phyloP scores from a whole-genome alignment of 2,113 vertebrate species.

The Heterotis niloticus region DNA sequence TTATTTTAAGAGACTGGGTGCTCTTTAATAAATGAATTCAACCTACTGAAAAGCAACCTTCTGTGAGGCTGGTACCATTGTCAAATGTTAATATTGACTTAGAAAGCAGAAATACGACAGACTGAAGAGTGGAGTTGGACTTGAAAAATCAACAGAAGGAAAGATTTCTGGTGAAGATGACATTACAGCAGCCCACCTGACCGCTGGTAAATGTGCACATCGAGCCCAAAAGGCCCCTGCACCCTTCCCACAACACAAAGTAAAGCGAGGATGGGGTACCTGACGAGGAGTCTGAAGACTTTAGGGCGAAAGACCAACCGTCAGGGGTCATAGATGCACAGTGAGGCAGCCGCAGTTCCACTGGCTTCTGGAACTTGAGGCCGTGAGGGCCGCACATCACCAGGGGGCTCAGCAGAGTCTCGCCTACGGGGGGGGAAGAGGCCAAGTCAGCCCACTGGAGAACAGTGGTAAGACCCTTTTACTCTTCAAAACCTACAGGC shows the following conservation, averaged over 20 bases:
- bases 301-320: slow-evolving; percentile 98
- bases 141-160: slow-evolving; percentile 37
- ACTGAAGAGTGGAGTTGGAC: slow-evolving; percentile 24
- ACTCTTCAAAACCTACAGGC: not conserved
- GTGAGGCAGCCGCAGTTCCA: slow-evolving; percentile 92
- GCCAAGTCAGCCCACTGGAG: not conserved
- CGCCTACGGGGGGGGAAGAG: slow-evolving; percentile 61
- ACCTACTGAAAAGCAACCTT: too few relatives aligned
- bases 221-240: slow-evolving; percentile 31
- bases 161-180: slow-evolving; percentile 34
- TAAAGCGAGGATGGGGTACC: slow-evolving; percentile 93
- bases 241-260: slow-evolving; percentile 74
- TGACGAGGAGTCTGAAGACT: slow-evolving; percentile 97
- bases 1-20: too few relatives aligned
- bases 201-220: slow-evolving; percentile 15
- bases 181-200: slow-evolving; percentile 44
- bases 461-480: not conserved
- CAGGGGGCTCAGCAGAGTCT: slow-evolving; percentile 87
- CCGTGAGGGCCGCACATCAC: slow-evolving; percentile 94
- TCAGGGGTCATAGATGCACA: slow-evolving; percentile 97
- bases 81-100: slow-evolving; percentile 24
- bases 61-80: too few relatives aligned
- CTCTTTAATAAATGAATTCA: too few relatives aligned
- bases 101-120: slow-evolving; percentile 31
- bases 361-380: slow-evolving; percentile 91